phyloP scores from a whole-genome alignment of 2,888 invertebrate species.

The Therioaphis trifolii region DNA sequence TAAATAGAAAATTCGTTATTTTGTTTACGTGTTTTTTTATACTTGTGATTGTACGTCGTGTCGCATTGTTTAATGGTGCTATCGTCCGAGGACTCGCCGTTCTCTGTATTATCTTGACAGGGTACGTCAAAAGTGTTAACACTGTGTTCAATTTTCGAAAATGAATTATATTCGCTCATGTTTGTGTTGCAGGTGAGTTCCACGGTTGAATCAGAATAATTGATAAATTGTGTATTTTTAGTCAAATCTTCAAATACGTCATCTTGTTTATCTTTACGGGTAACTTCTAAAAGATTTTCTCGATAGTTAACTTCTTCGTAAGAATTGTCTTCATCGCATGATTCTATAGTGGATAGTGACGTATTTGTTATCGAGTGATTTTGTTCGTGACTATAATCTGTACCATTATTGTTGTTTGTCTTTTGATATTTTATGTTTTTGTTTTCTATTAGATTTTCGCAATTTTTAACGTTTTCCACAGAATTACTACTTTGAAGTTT shows the following conservation, averaged over 20 bases:
- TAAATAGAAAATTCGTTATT: constrained; percentile 3
- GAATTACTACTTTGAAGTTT: background rate
- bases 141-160: background rate
- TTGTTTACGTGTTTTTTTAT: background rate
- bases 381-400: background rate
- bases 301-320: background rate
- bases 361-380: background rate
- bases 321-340: constrained; percentile 1
- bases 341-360: background rate
- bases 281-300: background rate
- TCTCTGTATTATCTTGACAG: background rate
- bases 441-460: background rate
- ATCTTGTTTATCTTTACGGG: background rate
- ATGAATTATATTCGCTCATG: background rate
- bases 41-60: background rate
- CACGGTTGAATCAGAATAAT: background rate
- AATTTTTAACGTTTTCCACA: background rate
- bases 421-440: background rate
- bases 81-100: constrained; percentile 45
- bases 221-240: constrained; percentile 1
- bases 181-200: background rate
- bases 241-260: background rate
- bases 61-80: constrained; percentile 42
- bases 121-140: background rate
- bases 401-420: background rate